Conservation (phyloP, 2,888 invertebrate genomes). For the Cremastobaeus sp. region DNA sequence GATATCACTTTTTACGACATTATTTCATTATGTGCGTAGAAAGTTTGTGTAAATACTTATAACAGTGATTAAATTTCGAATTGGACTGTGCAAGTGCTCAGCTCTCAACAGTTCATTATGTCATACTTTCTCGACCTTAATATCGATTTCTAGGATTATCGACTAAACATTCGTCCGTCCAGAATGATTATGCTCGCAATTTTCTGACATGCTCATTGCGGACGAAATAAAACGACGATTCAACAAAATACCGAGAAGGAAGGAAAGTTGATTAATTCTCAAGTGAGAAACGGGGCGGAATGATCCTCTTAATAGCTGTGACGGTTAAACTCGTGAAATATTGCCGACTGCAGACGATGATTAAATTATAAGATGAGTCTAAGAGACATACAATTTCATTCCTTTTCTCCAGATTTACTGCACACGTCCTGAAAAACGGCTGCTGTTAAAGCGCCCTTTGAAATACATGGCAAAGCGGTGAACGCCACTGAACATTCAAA, state of each 20-base stretch:
- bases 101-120: conserved; percentile 30
- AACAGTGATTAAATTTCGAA: conserved; percentile 29
- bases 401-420: conserved; percentile 34
- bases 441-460: conserved; percentile 27
- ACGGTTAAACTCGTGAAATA: conserved; percentile 9
- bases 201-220: too few species aligned
- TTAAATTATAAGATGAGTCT: conserved; percentile 35
- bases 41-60: conserved; percentile 20
- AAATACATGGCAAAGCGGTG: conserved; percentile 35
- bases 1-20: conserved; percentile 19
- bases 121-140: conserved; percentile 32
- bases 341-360: conserved; percentile 14
- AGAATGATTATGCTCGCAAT: too few species aligned
- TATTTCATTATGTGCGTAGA: conserved; percentile 20
- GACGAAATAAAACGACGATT: too few species aligned
- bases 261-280: too few species aligned
- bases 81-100: neutral
- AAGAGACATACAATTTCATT: conserved; percentile 19
- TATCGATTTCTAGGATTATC: conserved; percentile 41
- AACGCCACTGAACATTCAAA: conserved; percentile 32
- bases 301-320: too few species aligned
- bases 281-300: too few species aligned
- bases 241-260: too few species aligned
- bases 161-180: conserved; percentile 37
- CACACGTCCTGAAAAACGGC: conserved; percentile 31